A percentile compares a stretch with the other conserved stretches of the same genome.
These are phyloP conservation scores for Atlantisia rogersi DNA, from an alignment of 2,113 vertebrate genomes.

Conservation along the genomic window DNA sequence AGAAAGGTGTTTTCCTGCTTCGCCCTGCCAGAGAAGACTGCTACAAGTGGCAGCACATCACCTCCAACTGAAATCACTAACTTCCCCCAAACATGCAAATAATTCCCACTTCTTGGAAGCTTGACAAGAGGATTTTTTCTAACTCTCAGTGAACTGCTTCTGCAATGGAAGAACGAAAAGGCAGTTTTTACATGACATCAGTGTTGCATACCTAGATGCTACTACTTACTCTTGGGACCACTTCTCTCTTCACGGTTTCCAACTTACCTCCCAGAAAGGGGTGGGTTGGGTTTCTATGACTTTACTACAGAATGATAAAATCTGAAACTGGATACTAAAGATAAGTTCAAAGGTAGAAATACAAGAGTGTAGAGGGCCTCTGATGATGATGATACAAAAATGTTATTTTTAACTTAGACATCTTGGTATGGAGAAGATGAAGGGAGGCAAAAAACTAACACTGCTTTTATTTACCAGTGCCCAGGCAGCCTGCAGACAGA, in stretches of 20 bases:
- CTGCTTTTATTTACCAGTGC: neutral
- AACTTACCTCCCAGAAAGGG: neutral
- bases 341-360: neutral
- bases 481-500: neutral
- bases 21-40: neutral
- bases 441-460: neutral
- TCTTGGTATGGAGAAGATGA: neutral
- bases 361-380: neutral
- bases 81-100: neutral
- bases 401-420: neutral
- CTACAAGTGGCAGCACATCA: neutral
- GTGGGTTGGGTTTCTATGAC: neutral
- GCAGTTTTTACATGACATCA: neutral
- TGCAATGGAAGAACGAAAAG: neutral
- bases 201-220: neutral
- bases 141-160: neutral
- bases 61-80: neutral
- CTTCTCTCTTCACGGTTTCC: neutral
- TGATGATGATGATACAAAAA: neutral
- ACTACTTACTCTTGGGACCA: neutral
- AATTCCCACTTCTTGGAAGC: neutral
- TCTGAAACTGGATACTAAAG: neutral
- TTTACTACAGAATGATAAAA: neutral
- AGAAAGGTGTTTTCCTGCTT: neutral
- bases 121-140: neutral